Percentiles rank a stretch among this genome's conserved stretches.
These are phyloP conservation scores for Bombyx mandarina DNA, from an alignment of 1,140 invertebrate genomes.

Conservation along the genomic window DNA sequence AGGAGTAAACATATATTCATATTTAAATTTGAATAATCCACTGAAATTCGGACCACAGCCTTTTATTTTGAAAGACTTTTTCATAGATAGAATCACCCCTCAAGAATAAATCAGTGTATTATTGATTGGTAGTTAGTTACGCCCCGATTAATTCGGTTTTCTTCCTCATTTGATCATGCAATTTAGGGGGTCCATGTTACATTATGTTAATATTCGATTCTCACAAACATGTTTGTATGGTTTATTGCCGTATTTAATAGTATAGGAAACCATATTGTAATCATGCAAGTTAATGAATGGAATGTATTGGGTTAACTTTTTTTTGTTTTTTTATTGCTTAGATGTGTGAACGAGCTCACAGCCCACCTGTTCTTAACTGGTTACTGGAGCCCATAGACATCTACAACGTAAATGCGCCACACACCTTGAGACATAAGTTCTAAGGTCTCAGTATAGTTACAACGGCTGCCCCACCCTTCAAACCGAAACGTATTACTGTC, in stretches of 20 bases:
- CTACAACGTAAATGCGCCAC: too few species aligned
- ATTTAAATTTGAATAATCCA: not conserved
- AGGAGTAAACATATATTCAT: too few species aligned
- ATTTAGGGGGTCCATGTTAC: conserved; percentile 20
- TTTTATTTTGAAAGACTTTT: conserved; percentile 16
- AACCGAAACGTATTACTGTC: too few species aligned
- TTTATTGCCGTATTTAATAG: not conserved
- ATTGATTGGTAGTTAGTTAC: conserved; percentile 62
- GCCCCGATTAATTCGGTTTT: conserved; percentile 37
- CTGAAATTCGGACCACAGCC: conserved; percentile 5
- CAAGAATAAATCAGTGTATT: conserved; percentile 54
- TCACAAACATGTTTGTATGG: conserved; percentile 9
- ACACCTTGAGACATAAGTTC: too few species aligned
- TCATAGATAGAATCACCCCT: conserved; percentile 27
- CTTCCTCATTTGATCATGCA: conserved; percentile 19
- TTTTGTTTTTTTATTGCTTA: too few species aligned
- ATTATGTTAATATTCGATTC: conserved; percentile 24
- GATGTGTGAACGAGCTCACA: too few species aligned
- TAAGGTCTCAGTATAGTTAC: too few species aligned
- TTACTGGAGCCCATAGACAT: too few species aligned
- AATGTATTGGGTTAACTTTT: too few species aligned
- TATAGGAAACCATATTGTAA: not conserved
- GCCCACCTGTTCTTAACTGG: too few species aligned
- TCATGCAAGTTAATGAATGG: too few species aligned
- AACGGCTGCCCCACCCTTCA: too few species aligned